Evolutionary conservation across 2,797 vertebrate genomes (phyloP).

Genomic region (Sebastiscus albofasciatus): DNA sequence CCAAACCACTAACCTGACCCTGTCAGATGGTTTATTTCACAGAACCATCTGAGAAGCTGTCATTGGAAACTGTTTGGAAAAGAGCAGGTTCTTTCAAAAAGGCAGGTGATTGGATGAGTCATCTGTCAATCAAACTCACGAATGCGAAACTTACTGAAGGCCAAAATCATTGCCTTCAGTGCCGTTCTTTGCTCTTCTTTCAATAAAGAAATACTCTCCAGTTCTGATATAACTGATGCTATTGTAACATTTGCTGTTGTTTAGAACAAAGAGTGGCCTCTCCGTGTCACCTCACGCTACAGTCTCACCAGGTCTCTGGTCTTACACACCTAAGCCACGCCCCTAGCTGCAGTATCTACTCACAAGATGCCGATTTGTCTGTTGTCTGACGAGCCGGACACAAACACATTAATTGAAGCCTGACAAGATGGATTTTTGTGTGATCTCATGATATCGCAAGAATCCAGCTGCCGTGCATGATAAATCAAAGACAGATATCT

Average conservation of each 20-base stretch:
- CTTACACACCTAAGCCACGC: no score
- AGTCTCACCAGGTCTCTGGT: no score
- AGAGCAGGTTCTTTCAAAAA: not conserved
- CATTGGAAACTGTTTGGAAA: not conserved
- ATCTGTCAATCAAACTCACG: not conserved
- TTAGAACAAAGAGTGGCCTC: no score
- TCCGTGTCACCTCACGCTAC: no score
- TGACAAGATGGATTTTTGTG: no score
- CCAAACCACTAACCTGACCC: no score
- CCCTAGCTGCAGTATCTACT: not conserved
- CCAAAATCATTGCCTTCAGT: not conserved
- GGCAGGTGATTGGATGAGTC: not conserved
- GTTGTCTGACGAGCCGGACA: no score
- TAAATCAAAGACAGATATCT: not conserved
- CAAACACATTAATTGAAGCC: no score
- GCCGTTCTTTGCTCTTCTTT: not conserved
- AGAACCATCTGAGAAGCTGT: not conserved
- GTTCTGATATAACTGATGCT: no score
- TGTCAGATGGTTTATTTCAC: no score
- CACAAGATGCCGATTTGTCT: not conserved
- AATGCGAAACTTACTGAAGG: not conserved
- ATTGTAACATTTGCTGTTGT: no score
- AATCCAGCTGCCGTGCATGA: not conserved
- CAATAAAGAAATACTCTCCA: no score
- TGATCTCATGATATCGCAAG: not conserved